Evolutionary conservation across 2,797 vertebrate species (phyloP).

Genomic region (Phoxinus dragarum): DNA sequence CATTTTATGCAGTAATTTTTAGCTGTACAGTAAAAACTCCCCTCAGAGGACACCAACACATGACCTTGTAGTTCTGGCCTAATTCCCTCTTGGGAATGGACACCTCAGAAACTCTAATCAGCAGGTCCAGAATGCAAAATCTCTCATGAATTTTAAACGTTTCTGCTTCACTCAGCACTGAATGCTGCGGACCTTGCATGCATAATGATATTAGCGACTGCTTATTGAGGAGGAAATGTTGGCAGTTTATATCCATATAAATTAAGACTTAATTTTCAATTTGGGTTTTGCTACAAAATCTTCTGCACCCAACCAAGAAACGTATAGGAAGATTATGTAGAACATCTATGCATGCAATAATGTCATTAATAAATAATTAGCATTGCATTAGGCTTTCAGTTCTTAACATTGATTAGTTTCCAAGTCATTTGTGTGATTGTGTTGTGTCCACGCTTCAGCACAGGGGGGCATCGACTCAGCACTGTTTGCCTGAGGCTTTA

Average conservation of each 20-base stretch:
- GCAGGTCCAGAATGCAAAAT: conserved; percentile 43
- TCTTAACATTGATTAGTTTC: background rate
- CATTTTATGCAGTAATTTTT: background rate
- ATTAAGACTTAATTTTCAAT: conserved; percentile 1
- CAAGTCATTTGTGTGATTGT: background rate
- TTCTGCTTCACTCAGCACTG: conserved; percentile 51
- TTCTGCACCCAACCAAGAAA: background rate
- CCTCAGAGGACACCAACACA: conserved; percentile 7
- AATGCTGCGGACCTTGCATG: conserved; percentile 32
- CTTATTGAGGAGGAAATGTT: conserved; percentile 18
- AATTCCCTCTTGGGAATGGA: conserved; percentile 41
- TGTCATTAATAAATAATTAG: conserved; percentile 8
- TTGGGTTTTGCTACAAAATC: background rate
- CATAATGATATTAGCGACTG: conserved; percentile 40
- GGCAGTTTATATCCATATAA: conserved; percentile 18
- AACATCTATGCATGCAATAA: background rate
- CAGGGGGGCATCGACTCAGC: conserved; percentile 11
- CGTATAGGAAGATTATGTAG: background rate
- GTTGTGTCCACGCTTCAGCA: background rate
- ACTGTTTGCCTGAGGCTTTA: background rate
- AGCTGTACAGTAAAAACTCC: conserved; percentile 14
- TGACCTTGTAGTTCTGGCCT: conserved; percentile 50
- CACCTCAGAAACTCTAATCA: conserved; percentile 40
- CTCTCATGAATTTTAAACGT: conserved; percentile 47
- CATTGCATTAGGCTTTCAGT: background rate